phyloP scores from a whole-genome alignment of 2,888 invertebrate species.

The Mimas tiliae region DNA sequence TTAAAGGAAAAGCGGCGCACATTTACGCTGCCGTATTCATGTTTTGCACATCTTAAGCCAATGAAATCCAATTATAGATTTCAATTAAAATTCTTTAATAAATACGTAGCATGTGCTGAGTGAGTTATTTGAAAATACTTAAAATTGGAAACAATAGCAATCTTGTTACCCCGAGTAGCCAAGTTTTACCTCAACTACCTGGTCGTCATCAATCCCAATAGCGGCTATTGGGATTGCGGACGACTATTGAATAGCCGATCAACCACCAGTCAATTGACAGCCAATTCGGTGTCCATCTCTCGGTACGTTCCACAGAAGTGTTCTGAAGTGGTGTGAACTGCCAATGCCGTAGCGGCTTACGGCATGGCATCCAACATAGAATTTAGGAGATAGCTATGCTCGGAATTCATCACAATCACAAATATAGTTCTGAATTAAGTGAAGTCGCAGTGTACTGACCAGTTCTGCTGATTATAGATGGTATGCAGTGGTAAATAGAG shows the following conservation, averaged over 20 bases:
- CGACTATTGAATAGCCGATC: slow-evolving; percentile 1
- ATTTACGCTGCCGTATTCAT: neutral
- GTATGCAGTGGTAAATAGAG: too few species aligned
- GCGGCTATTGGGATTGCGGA: too few species aligned
- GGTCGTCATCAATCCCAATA: neutral
- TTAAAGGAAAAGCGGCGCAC: neutral
- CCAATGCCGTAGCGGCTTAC: neutral
- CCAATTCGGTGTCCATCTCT: neutral
- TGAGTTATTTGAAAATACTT: neutral
- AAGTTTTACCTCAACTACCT: neutral
- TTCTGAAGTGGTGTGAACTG: slow-evolving; percentile 20
- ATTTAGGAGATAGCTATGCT: neutral
- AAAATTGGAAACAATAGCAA: neutral
- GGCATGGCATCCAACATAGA: slow-evolving; percentile 16
- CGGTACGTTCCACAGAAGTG: neutral
- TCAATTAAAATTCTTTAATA: slow-evolving; percentile 11
- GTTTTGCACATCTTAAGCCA: neutral
- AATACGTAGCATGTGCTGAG: neutral
- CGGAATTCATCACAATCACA: slow-evolving; percentile 11
- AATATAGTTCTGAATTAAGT: neutral
- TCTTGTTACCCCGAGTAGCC: too few species aligned
- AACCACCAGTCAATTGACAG: slow-evolving; percentile 14
- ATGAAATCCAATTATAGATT: neutral
- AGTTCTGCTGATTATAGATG: neutral
- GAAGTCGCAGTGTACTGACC: neutral